Percentiles rank a stretch among this genome's conserved stretches.
Evolutionary conservation across 1,140 invertebrate species (phyloP).

Genomic region (Leptoteleia sp.): DNA sequence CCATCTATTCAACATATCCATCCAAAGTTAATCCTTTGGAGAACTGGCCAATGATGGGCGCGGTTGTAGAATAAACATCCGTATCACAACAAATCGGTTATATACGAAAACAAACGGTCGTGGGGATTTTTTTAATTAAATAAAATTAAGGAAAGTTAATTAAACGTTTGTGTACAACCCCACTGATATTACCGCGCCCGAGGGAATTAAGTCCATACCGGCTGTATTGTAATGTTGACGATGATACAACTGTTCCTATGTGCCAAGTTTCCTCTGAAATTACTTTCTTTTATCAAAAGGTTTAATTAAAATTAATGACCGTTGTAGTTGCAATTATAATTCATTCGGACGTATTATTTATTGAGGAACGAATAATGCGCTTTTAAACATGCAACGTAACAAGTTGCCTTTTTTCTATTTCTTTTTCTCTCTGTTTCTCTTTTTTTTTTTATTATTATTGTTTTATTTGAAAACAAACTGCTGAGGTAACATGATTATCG

Average conservation of each 20-base stretch:
- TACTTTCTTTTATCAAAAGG: conserved; percentile 30
- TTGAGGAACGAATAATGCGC: too few species aligned
- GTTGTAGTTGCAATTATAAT: conserved; percentile 7
- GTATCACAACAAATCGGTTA: background rate
- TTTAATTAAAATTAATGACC: conserved; percentile 42
- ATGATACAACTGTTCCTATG: conserved; percentile 37
- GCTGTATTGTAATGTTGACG: conserved; percentile 31
- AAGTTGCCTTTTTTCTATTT: too few species aligned
- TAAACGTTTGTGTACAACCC: conserved; percentile 41
- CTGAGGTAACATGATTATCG: too few species aligned
- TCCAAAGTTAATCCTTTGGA: conserved; percentile 29
- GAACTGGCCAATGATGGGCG: background rate
- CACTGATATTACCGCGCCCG: conserved; percentile 16
- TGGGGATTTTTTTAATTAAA: conserved; percentile 29
- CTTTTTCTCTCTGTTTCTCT: too few species aligned
- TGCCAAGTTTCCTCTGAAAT: conserved; percentile 35
- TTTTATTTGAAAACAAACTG: too few species aligned
- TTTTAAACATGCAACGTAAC: too few species aligned
- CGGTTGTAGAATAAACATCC: conserved; percentile 20
- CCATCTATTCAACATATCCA: conserved; percentile 5
- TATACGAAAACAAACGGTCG: too few species aligned
- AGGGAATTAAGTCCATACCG: conserved; percentile 34
- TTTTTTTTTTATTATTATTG: too few species aligned
- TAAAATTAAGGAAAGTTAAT: conserved; percentile 48
- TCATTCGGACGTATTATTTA: too few species aligned